Conservation (phyloP, 2,113 vertebrate species). For the Atherinomorus stipes region DNA sequence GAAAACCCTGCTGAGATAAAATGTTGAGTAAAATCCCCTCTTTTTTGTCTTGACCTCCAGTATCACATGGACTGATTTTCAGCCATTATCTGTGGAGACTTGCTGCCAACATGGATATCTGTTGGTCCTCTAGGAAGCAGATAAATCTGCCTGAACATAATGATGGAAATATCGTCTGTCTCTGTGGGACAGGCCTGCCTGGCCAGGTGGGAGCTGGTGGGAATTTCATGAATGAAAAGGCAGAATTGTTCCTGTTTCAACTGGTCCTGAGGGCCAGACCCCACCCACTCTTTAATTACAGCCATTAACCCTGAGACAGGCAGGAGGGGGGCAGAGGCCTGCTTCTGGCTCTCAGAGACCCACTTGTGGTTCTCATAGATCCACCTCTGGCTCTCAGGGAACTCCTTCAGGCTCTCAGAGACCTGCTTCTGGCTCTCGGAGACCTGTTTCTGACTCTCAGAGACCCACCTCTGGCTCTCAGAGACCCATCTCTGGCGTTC, state of each 20-base stretch:
- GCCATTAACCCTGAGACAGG: constrained; percentile 67
- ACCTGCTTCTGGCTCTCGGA: too few relatives aligned
- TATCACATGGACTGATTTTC: background rate
- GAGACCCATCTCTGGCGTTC: too few relatives aligned
- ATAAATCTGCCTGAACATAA: constrained; percentile 13
- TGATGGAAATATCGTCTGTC: constrained; percentile 42
- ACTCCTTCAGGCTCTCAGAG: too few relatives aligned
- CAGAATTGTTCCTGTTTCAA: constrained; percentile 72
- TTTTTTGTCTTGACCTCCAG: constrained; percentile 3
- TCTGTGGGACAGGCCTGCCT: constrained; percentile 22
- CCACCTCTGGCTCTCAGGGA: too few relatives aligned
- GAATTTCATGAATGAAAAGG: constrained; percentile 78
- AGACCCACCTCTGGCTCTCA: too few relatives aligned
- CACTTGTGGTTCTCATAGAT: too few relatives aligned
- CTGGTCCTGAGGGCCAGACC: constrained; percentile 54
- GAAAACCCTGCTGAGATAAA: too few relatives aligned
- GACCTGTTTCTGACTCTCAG: too few relatives aligned
- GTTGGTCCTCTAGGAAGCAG: background rate
- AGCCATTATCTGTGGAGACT: too few relatives aligned
- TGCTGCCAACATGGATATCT: background rate
- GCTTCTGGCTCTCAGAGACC: too few relatives aligned
- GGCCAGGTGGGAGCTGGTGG: constrained; percentile 27
- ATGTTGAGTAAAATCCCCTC: constrained; percentile 3
- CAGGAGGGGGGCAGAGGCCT: constrained; percentile 11
- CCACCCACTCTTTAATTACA: constrained; percentile 77